Base-by-base conservation (phyloP, 92 coral and sea anemone species). In the Pocillopora meandrina region DNA sequence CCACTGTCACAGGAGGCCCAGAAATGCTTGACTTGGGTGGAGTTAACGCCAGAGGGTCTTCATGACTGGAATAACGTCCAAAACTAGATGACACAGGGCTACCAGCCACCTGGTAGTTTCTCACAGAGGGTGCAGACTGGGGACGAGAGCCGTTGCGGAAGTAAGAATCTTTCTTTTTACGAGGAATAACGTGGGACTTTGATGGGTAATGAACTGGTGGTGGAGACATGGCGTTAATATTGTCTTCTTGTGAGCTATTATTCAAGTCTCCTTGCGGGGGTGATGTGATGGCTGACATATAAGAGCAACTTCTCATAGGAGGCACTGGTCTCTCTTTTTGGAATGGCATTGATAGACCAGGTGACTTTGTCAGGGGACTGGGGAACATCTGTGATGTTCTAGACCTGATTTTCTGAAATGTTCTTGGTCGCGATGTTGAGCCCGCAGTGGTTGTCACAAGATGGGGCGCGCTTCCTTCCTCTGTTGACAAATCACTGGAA, bases 41-140 rank as follows among this genome's bases (percentile, higher is more conserved):
- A 31, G 95, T 86, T 35, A 91, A 78, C 6, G 95, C 92, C 10
- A 91, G 71, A 12, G 95, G 95, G 70, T 91, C 95, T 31, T 78
- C 79, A 61, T 91, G 95, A 42, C 95, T 91, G 13, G 92, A 90
- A 75, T 86, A 90, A 60, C 90, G 87, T 17, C 85, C 90, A 42
- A 80, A 84, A 64, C 80, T 58, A 14, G 78, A 64, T 2, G 72
- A 62, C 15, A 42, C 71, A 17, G 89, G 88, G 16, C 76, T 74
- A 35, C 82, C 72, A 56, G 83, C 88, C 12, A 62, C 62, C 78
- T 86, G 87, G 67, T 90, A 82, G 66, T 92, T 90, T 70, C 95
- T 89, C 12, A 95, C 60, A 1, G 95, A 77, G 0, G 98, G 98
- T 26, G 98, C 98, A 33, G 98, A 94, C 74, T 92, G 98, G n/a